Base-by-base conservation (phyloP, 2,797 vertebrate genomes). In the Hypotaenidia okinawae region DNA sequence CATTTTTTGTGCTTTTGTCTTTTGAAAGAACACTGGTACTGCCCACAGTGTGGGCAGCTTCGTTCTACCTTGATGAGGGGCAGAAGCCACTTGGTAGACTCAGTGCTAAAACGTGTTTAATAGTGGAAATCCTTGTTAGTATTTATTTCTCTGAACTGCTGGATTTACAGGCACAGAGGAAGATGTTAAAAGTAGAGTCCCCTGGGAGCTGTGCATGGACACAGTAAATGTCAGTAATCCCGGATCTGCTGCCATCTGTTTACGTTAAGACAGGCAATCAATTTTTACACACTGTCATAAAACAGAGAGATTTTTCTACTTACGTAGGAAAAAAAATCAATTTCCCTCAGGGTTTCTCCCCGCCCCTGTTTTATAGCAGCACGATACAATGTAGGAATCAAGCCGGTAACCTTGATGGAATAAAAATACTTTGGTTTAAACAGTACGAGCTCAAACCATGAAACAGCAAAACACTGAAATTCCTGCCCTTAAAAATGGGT, bases 221-320 rank as follows among this genome's bases (percentile, higher is more conserved):
- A 21, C 9, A 39, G 62, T 58, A 86, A 78, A 81, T 49, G 59
- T 84, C 91, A 93, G 3, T 90, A 80, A 78, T 62, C 47, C 41
- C 75, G 66, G 45, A 78, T 81, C 70, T 77, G 21, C 70, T 84
- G 35, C 62, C 58, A 66, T 80, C 64, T 95, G 73, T 91, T 95
- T 93, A 55, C 37, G 49, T 85, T 83, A 87, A 75, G 73, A 43
- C 24, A 69, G 63, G 41, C 39, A 63, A 76, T 64, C 78, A 35
- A 5, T 89, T 89, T 93, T 93, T 95, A 88, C 58, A 55, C 51
- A 55, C 47, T 93, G 55, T 91, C 62, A 73, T 84, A 79, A 92
- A 91, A 5, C 27, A 81, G 18, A 74, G 75, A 76, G 19, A 59
- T 69, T 91, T 78, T 95, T 92, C 64, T 66, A 68, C 37, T 81